Conservation (phyloP, 2,797 vertebrate species). For the Apogon hyalosoma region DNA sequence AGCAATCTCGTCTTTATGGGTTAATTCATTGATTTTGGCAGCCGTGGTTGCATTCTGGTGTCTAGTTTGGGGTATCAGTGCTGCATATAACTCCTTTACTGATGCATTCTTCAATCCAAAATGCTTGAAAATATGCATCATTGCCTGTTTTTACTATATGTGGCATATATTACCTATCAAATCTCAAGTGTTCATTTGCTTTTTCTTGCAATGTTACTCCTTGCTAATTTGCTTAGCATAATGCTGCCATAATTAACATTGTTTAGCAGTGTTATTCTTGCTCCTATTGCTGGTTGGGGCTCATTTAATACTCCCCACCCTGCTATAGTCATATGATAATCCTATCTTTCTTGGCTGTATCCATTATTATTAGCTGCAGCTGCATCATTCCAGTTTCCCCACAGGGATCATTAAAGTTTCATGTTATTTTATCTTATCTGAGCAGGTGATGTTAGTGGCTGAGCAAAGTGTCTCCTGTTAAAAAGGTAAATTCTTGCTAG, state of each 20-base stretch:
- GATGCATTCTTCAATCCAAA: no score
- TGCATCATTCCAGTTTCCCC: constrained; percentile 38
- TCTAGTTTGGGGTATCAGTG: no score
- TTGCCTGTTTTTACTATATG: no score
- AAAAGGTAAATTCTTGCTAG: constrained; percentile 70
- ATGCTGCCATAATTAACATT: constrained; percentile 34
- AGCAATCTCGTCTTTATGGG: no score
- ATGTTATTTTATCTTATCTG: constrained; percentile 64
- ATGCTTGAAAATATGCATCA: no score
- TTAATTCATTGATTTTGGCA: no score
- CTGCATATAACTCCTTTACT: no score
- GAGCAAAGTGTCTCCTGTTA: constrained; percentile 57
- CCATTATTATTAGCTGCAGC: constrained; percentile 50
- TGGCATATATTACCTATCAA: no score
- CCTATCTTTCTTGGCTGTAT: constrained; percentile 35
- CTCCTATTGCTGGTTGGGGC: constrained; percentile 24
- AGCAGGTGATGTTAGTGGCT: constrained; percentile 60
- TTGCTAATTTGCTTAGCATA: constrained; percentile 5
- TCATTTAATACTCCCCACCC: constrained; percentile 34
- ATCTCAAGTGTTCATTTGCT: no score
- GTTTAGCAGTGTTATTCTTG: constrained; percentile 26
- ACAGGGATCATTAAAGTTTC: constrained; percentile 63
- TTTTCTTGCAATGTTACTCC: background rate
- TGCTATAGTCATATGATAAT: constrained; percentile 48
- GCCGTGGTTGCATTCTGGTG: no score